Base-by-base conservation (phyloP, 2,888 invertebrate genomes). In the Dryocosmus kuriphilus region DNA sequence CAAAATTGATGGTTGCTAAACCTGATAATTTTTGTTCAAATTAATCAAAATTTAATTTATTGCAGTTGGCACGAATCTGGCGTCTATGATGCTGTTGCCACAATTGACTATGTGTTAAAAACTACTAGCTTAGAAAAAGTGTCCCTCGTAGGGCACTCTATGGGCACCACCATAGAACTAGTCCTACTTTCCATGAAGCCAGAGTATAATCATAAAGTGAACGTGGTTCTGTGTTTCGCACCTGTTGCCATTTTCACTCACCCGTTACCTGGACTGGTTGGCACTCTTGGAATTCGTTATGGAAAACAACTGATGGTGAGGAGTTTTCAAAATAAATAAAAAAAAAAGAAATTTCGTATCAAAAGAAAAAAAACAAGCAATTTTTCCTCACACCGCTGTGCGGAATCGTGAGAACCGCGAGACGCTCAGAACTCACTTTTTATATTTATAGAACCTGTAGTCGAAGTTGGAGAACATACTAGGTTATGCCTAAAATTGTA, bases 41-140 rank as follows among this genome's bases (percentile, higher is more conserved):
- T n/a, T 51, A 51, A 24, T 24, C 14, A 57, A 1, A 19, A 24
- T 51, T 38, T 9, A 27, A 60, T 57, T 27, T 55, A 32, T 78
- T 55, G 27, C 30, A 89, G 89, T 77, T 89, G 88, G 88, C 88
- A 89, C 81, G 89, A 89, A 76, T 84, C 83, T 27, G 89, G 88
- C 9, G 75, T 84, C 32, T 87, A 86, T 74, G 89, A 89, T 76
- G 82, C 81, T 55, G 79, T 87, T 63, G 84, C 88, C 19, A 79
- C 85, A 22, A 87, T 89, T 55, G 88, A 89, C 79, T 84, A 87
- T 76, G 84, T 88, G 6, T 75, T 89, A 35, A 82, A 79, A 1
- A 11, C 76, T 38, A 88, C 89, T 1, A 83, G 84, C 3, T 81
- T 85, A 81, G 77, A 82, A n/a, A 82, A 82, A 77, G 75, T 89